Percentiles rank a stretch among this genome's conserved stretches.
phyloP scores from a whole-genome alignment of 2,888 invertebrate genomes.

The Coremacera marginata region DNA sequence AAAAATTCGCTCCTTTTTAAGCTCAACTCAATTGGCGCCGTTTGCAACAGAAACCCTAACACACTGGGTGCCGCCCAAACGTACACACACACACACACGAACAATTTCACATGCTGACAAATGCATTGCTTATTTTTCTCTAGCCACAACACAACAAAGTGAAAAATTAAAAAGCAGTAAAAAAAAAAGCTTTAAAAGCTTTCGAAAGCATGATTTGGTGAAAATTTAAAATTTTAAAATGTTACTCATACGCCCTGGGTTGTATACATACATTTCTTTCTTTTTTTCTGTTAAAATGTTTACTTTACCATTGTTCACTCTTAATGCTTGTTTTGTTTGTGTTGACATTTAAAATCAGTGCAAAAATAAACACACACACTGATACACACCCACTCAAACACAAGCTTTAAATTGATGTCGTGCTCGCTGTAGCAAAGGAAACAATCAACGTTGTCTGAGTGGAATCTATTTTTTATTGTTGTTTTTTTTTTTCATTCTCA shows the following conservation, averaged over 20 bases:
- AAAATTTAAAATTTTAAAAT: not conserved
- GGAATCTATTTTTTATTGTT: not conserved
- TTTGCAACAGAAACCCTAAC: too few relatives aligned
- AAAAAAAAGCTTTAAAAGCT: conserved; percentile 7
- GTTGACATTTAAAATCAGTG: conserved; percentile 14
- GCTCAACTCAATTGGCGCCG: too few relatives aligned
- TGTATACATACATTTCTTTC: not conserved
- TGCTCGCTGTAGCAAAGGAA: conserved; percentile 9
- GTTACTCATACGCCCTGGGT: conserved; percentile 20
- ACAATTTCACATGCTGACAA: too few relatives aligned
- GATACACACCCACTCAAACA: not conserved
- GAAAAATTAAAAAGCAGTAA: not conserved
- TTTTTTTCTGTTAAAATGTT: not conserved
- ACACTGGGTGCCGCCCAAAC: too few relatives aligned
- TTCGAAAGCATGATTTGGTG: not conserved
- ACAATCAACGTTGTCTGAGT: conserved; percentile 1
- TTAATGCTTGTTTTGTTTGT: conserved; percentile 8
- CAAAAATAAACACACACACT: not conserved
- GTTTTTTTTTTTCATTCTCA: too few relatives aligned
- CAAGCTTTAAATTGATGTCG: not conserved
- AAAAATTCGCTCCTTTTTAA: too few relatives aligned
- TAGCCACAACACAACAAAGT: not conserved
- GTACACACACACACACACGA: too few relatives aligned
- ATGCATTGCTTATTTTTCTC: too few relatives aligned
- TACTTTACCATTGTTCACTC: not conserved